Base-by-base conservation (phyloP, 2,113 vertebrate genomes). In the Malurus alboscapulatus region DNA sequence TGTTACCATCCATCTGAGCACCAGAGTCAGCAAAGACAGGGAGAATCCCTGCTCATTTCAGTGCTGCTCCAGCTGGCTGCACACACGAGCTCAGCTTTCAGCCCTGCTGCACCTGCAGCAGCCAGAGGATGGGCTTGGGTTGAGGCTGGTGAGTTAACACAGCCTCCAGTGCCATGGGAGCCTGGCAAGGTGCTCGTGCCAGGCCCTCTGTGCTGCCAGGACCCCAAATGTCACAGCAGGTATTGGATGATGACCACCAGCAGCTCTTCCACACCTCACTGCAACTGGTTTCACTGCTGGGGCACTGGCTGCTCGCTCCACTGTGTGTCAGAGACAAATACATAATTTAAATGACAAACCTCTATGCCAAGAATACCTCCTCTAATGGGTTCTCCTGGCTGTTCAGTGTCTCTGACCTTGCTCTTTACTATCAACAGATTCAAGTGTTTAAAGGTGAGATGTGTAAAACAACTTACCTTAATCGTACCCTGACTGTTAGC, bases 401-500 rank as follows among this genome's bases (percentile, higher is more conserved):
- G 75, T 32, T 17, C 19, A 10, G 80, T 93, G 88, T 87, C 72
- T 73, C 73, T 86, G 59, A 96, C 83, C 74, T 74, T 86, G 44
- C 51, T 76, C 77, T 51, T 87, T 32, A 63, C 77, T 91, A 86
- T 93, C 81, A 81, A 63, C 17, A 66, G 63, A 93, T 66, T 40
- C 67, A 87, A 88, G 48, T 1, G 2, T 92, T 97, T 74, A 94
- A 94, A 94, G 73, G 79, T 30, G 10, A 93, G 74, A 92, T 78
- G 40, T 27, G 67, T 40, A 57, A 91, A 97, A 92, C 45, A 93
- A 92, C 98, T 98, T 97, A 99, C 99, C 99, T 99, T 99, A 97
- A 99, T 99, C 97, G 99, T 99, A 98, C 99, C 99, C 98, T 99
- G 99, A 98, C 99, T 99, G 98, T 99, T 99, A 97, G 99, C 99